phyloP scores from a whole-genome alignment of 2,797 vertebrate species.

The Amphiprion clarkii region DNA sequence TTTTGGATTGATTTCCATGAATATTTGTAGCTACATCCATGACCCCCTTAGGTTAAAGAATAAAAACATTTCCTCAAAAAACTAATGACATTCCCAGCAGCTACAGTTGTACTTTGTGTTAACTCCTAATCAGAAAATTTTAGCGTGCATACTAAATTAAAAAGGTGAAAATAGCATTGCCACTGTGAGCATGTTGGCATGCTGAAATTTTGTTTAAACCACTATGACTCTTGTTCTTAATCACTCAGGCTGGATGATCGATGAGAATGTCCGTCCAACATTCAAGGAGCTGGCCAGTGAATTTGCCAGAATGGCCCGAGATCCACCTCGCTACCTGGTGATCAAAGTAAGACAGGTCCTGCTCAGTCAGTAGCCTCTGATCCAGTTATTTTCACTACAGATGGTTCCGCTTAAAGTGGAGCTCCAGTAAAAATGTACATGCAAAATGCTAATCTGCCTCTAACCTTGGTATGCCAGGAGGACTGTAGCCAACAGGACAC shows the following conservation, averaged over 20 bases:
- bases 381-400: neutral
- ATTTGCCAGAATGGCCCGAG: constrained; percentile 96
- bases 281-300: constrained; percentile 97
- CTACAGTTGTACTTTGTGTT: no score
- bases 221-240: neutral
- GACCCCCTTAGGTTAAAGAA: no score
- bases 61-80: no score
- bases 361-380: neutral
- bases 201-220: no score
- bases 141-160: no score
- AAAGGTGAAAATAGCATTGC: no score
- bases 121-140: no score
- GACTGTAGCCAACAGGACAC: constrained; percentile 76
- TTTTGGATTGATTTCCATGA: no score
- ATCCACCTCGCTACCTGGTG: constrained; percentile 94
- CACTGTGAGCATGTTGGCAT: no score
- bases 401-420: neutral
- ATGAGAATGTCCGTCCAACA: constrained; percentile 96
- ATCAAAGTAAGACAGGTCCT: constrained; percentile 87
- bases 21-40: no score
- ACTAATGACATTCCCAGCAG: no score
- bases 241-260: constrained; percentile 95
- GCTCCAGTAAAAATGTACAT: neutral
- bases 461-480: constrained; percentile 62
- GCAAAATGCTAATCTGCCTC: constrained; percentile 2